Percentiles rank a stretch among this genome's conserved stretches.
These are phyloP conservation scores for Heliconius sara DNA, from an alignment of 2,888 invertebrate genomes.

Conservation along the genomic window DNA sequence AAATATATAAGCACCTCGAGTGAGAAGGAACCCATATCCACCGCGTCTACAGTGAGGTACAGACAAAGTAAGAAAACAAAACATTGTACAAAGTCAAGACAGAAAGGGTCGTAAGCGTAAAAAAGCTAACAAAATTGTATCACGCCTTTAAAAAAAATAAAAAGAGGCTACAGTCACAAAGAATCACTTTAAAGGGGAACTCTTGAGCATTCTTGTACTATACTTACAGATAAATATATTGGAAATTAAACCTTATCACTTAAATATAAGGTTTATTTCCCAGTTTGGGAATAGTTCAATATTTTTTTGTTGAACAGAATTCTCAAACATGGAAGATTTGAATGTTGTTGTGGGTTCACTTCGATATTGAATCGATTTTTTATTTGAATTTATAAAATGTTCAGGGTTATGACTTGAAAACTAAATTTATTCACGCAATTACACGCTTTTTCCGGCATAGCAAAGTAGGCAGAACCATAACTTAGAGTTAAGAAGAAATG, in stretches of 20 bases:
- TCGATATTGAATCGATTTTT: slow-evolving; percentile 12
- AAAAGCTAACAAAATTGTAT: slow-evolving; percentile 15
- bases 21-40: no score
- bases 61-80: not conserved
- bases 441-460: not conserved
- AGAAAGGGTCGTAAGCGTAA: not conserved
- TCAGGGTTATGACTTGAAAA: not conserved
- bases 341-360: slow-evolving; percentile 26
- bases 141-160: slow-evolving; percentile 4
- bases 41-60: not conserved
- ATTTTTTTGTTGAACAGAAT: slow-evolving; percentile 20
- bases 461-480: not conserved
- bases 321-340: not conserved
- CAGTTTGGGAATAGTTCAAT: not conserved
- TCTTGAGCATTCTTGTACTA: slow-evolving; percentile 14
- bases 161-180: slow-evolving; percentile 8
- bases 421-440: not conserved
- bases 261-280: not conserved
- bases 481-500: not conserved
- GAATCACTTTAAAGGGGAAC: slow-evolving; percentile 20
- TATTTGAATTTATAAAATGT: not conserved
- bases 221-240: not conserved
- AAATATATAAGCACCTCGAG: no score
- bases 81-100: not conserved
- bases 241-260: not conserved